phyloP scores from a whole-genome alignment of 2,797 vertebrate genomes.

The Enteromius thamalakanensis region DNA sequence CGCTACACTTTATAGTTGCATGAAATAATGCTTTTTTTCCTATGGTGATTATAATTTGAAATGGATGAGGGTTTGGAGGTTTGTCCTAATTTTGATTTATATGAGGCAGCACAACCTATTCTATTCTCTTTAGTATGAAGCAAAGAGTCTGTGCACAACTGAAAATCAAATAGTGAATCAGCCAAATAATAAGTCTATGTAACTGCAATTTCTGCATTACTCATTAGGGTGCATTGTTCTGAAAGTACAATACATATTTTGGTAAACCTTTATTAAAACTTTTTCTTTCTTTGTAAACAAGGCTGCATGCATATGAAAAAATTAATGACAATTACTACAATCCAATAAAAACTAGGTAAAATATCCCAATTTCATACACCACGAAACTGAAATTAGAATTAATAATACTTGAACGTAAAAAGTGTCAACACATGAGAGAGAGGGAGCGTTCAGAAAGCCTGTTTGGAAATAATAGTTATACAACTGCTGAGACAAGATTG shows the following conservation, averaged over 20 bases:
- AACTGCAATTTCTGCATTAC: neutral
- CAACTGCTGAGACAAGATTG: neutral
- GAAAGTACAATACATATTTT: neutral
- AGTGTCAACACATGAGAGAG: neutral
- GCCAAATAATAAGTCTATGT: neutral
- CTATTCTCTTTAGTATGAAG: slow-evolving; percentile 26
- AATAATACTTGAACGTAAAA: neutral
- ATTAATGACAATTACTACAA: neutral
- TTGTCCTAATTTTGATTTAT: slow-evolving; percentile 60
- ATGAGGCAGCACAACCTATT: slow-evolving; percentile 52
- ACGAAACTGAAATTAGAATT: neutral
- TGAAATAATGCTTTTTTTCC: neutral
- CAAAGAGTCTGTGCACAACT: slow-evolving; percentile 31
- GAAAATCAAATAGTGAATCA: neutral
- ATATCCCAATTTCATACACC: neutral
- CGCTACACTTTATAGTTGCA: neutral
- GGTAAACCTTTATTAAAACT: neutral
- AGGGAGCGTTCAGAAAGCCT: neutral
- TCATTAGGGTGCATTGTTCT: neutral
- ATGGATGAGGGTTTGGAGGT: slow-evolving; percentile 52
- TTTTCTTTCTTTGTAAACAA: neutral
- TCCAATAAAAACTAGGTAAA: neutral
- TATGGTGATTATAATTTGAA: slow-evolving; percentile 28
- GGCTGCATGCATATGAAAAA: neutral
- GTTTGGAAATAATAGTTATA: neutral